Percentiles rank a stretch among this genome's conserved stretches.
phyloP scores from a whole-genome alignment of 2,888 invertebrate species.

The Eucera pruinosa region DNA sequence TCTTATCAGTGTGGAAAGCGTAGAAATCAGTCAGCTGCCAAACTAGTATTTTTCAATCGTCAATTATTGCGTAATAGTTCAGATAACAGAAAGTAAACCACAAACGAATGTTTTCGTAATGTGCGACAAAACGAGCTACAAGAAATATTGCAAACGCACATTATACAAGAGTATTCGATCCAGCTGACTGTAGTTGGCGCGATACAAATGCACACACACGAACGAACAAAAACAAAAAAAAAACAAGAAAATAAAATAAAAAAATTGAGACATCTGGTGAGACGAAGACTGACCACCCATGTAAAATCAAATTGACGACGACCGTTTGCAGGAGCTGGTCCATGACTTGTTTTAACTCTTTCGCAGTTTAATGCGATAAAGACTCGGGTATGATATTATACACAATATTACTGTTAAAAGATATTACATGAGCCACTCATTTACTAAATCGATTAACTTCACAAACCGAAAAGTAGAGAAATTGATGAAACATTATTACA shows the following conservation, averaged over 20 bases:
- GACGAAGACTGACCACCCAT: slow-evolving; percentile 56
- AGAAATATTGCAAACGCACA: slow-evolving; percentile 54
- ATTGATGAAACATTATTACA: no score
- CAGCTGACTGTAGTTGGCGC: slow-evolving; percentile 13
- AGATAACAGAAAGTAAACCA: not conserved
- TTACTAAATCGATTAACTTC: no score
- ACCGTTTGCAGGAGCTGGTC: not conserved
- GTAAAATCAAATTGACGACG: slow-evolving; percentile 40
- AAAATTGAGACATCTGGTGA: slow-evolving; percentile 33
- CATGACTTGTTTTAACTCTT: slow-evolving; percentile 16
- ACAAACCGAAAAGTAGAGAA: no score
- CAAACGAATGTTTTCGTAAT: not conserved
- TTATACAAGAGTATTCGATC: slow-evolving; percentile 18
- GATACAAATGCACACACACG: slow-evolving; percentile 33
- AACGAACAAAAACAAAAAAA: no score
- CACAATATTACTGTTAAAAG: no score
- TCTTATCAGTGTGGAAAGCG: not conserved
- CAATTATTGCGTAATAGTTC: not conserved
- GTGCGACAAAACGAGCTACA: not conserved
- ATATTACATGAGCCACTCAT: no score
- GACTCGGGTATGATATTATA: no score
- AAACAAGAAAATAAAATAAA: not conserved
- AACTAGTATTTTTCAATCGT: slow-evolving; percentile 2
- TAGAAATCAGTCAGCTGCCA: slow-evolving; percentile 7
- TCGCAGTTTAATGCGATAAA: no score